Conservation (phyloP, 2,888 invertebrate genomes). For the Acleris sparsana region DNA sequence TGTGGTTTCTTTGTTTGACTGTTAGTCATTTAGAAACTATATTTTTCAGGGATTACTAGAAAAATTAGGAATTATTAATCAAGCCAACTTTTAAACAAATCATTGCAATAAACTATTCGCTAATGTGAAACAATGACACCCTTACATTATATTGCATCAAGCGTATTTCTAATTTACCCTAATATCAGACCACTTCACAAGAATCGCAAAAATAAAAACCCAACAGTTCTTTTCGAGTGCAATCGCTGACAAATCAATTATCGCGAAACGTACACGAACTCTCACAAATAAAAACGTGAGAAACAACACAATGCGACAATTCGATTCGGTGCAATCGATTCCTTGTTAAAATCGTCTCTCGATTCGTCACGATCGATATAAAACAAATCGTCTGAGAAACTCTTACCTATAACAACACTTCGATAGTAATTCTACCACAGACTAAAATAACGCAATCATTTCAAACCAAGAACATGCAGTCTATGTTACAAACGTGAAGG, state of each 20-base stretch:
- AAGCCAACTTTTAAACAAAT: too few relatives aligned
- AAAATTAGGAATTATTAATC: too few relatives aligned
- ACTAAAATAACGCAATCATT: conserved; percentile 46
- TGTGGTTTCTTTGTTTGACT: too few relatives aligned
- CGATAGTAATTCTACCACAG: conserved; percentile 46
- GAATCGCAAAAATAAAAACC: conserved; percentile 12
- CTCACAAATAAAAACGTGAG: conserved; percentile 79
- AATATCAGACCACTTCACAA: not conserved
- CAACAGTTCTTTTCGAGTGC: conserved; percentile 50
- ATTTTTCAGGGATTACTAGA: too few relatives aligned
- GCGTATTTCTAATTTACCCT: conserved; percentile 4
- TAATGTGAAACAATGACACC: too few relatives aligned
- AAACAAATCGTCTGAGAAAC: conserved; percentile 70
- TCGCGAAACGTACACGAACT: conserved; percentile 55
- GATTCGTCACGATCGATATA: conserved; percentile 62
- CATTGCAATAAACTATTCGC: too few relatives aligned
- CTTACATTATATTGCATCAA: too few relatives aligned
- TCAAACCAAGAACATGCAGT: conserved; percentile 31
- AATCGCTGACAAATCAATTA: conserved; percentile 70
- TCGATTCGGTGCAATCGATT: conserved; percentile 62
- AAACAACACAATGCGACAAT: conserved; percentile 58
- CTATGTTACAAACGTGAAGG: conserved; percentile 44
- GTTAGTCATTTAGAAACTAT: too few relatives aligned
- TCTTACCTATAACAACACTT: conserved; percentile 48
- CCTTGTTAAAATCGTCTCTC: conserved; percentile 75